Evolutionary conservation across 2,888 invertebrate species (phyloP).

Genomic region (Eupithecia subfuscata): DNA sequence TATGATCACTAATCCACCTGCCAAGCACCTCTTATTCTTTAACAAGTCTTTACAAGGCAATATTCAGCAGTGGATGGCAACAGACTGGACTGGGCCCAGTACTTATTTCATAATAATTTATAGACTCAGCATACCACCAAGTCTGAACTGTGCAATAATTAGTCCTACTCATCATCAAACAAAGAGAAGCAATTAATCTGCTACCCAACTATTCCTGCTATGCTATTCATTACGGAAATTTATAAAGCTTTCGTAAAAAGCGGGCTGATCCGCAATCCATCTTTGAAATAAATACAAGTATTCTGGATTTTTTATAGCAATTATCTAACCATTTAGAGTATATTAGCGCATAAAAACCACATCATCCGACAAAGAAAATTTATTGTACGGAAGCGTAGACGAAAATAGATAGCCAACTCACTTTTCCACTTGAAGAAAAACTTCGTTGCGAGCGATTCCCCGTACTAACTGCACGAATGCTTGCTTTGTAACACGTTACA

Average conservation of each 20-base stretch:
- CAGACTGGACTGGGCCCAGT: neutral
- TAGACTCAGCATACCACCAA: neutral
- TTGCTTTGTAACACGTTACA: no score
- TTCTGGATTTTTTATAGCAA: constrained; percentile 39
- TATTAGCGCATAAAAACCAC: constrained; percentile 38
- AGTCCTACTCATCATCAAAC: neutral
- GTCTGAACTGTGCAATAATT: neutral
- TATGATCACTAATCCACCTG: neutral
- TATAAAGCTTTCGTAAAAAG: constrained; percentile 21
- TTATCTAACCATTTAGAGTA: constrained; percentile 37
- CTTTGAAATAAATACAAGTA: constrained; percentile 29
- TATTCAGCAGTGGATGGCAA: neutral
- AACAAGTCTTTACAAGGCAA: no score
- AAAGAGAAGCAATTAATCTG: constrained; percentile 12
- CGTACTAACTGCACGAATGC: no score
- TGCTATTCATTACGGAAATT: constrained; percentile 19
- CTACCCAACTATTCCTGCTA: neutral
- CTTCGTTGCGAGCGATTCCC: no score
- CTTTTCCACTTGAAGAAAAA: neutral
- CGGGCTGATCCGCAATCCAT: constrained; percentile 25
- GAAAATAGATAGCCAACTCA: constrained; percentile 15
- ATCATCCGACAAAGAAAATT: constrained; percentile 34
- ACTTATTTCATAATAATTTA: neutral
- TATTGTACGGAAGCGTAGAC: constrained; percentile 23
- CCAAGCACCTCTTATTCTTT: no score